Evolutionary conservation across 1,140 invertebrate species (phyloP).

Genomic region (Drosophila willistoni): DNA sequence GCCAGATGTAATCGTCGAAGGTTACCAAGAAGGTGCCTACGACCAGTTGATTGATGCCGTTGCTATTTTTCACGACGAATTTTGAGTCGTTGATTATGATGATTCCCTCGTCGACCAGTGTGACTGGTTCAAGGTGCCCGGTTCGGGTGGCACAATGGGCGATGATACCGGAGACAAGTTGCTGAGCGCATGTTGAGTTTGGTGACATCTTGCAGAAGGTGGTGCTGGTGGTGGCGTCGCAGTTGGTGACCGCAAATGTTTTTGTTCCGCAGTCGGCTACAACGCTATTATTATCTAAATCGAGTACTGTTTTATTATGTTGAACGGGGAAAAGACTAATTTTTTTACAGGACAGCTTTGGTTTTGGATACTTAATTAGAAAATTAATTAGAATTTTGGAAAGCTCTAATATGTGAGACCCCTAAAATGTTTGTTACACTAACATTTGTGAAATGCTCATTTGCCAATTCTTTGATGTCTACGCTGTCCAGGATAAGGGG

Average conservation of each 20-base stretch:
- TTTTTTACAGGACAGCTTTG: conserved; percentile 20
- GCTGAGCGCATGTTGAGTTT: too few relatives aligned
- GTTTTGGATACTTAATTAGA: conserved; percentile 10
- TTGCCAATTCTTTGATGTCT: background rate
- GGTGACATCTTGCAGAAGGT: too few relatives aligned
- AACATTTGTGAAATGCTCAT: conserved; percentile 15
- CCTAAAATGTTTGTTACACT: conserved; percentile 7
- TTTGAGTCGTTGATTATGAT: too few relatives aligned
- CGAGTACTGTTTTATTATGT: conserved; percentile 27
- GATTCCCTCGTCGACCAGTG: too few relatives aligned
- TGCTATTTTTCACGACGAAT: too few relatives aligned
- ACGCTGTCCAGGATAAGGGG: background rate
- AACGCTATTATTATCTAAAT: conserved; percentile 11
- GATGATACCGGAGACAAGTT: too few relatives aligned
- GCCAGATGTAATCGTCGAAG: background rate
- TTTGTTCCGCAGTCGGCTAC: conserved; percentile 19
- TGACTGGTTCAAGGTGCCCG: too few relatives aligned
- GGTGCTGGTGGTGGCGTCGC: too few relatives aligned
- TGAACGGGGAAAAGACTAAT: conserved; percentile 26
- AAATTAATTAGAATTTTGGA: conserved; percentile 13
- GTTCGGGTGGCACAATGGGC: too few relatives aligned
- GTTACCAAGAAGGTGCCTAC: too few relatives aligned
- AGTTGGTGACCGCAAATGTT: conserved; percentile 11
- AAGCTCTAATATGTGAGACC: conserved; percentile 11
- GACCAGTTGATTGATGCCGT: too few relatives aligned